Evolutionary conservation across 2,797 vertebrate genomes (phyloP).

Genomic region (Enteromius paludinosus): DNA sequence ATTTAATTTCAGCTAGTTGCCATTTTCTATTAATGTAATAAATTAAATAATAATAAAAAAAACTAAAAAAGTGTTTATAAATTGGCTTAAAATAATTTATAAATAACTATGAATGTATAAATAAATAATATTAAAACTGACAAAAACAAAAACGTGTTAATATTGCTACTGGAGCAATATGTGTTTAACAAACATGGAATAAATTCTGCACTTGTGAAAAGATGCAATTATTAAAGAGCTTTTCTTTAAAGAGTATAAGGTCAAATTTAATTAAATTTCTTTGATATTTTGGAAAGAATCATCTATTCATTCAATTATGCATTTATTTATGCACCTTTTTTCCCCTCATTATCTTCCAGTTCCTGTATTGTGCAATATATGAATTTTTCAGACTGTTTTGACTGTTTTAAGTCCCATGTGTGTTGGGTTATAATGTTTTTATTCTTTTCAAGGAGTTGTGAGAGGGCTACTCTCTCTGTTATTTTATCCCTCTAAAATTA

Average conservation of each 20-base stretch:
- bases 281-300: not conserved
- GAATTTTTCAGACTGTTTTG: not conserved
- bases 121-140: not conserved
- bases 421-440: not conserved
- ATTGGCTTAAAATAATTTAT: not conserved
- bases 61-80: not conserved
- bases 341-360: not conserved
- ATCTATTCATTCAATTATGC: not conserved
- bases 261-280: not conserved
- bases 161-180: not conserved
- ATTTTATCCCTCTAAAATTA: not conserved
- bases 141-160: not conserved
- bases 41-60: not conserved
- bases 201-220: not conserved
- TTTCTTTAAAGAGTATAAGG: too few species aligned
- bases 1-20: not conserved
- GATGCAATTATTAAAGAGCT: not conserved
- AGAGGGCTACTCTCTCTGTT: not conserved
- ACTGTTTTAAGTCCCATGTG: not conserved
- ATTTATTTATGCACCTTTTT: not conserved
- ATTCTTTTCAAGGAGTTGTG: not conserved
- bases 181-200: not conserved
- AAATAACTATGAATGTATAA: too few species aligned
- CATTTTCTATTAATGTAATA: not conserved
- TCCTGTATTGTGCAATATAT: not conserved